Conservation (phyloP, 2,888 invertebrate genomes). For the Trissonchulus sp. region DNA sequence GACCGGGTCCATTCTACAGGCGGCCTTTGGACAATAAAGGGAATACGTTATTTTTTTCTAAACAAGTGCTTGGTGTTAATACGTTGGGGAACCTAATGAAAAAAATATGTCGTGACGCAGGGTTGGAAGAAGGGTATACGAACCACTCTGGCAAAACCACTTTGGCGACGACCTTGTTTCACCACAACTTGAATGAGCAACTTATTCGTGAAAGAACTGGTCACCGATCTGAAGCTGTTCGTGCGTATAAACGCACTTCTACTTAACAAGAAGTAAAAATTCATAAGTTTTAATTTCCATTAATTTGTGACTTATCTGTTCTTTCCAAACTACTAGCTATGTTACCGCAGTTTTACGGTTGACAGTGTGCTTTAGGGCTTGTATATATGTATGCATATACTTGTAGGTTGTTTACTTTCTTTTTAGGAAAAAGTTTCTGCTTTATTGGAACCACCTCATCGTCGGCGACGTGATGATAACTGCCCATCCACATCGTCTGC, state of each 20-base stretch:
- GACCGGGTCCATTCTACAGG: slow-evolving; percentile 4
- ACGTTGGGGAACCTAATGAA: slow-evolving; percentile 4
- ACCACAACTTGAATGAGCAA: slow-evolving; percentile 15
- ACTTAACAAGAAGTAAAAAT: background rate
- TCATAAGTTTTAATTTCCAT: background rate
- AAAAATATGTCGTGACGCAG: background rate
- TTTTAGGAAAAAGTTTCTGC: too few species aligned
- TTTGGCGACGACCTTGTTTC: slow-evolving; percentile 5
- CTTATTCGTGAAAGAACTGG: slow-evolving; percentile 18
- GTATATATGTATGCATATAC: too few species aligned
- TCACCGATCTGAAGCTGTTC: background rate
- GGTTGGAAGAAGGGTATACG: background rate
- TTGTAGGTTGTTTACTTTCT: too few species aligned
- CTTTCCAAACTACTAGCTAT: too few species aligned
- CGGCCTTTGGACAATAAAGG: slow-evolving; percentile 11
- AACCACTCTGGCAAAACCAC: slow-evolving; percentile 22
- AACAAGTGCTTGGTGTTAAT: slow-evolving; percentile 19
- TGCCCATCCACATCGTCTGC: too few species aligned
- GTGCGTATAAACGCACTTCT: background rate
- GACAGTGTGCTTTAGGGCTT: too few species aligned
- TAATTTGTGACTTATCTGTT: too few species aligned
- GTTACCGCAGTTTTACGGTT: too few species aligned
- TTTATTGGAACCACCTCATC: too few species aligned
- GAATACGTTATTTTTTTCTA: background rate
- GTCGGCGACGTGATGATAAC: too few species aligned